These are phyloP conservation scores for Amphipyra berbera DNA, from an alignment of 2,888 invertebrate species.

Conservation along the genomic window DNA sequence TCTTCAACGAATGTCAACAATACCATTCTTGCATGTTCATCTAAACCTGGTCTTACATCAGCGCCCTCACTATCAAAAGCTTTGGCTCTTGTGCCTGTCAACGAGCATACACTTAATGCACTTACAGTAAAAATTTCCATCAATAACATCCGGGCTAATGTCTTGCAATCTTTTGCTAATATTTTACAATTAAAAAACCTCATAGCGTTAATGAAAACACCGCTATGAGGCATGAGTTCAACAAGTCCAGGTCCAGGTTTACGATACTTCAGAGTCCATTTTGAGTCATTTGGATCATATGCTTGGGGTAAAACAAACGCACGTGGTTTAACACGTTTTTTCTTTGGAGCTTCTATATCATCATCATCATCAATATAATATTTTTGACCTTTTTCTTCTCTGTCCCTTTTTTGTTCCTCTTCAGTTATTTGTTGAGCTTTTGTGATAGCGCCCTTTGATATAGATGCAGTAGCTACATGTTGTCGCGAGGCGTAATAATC, in stretches of 20 bases:
- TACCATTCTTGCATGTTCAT: conserved; percentile 8
- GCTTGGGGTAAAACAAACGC: background rate
- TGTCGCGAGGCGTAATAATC: too few species aligned
- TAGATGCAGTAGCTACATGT: too few species aligned
- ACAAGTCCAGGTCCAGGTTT: background rate
- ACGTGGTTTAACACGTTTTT: background rate
- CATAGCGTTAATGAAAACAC: background rate
- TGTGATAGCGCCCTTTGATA: too few species aligned
- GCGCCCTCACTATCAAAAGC: background rate
- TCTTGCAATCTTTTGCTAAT: background rate
- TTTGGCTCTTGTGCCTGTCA: background rate
- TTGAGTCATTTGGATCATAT: conserved; percentile 9
- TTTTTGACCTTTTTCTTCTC: too few species aligned
- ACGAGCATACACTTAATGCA: conserved; percentile 5
- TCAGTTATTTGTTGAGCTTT: too few species aligned
- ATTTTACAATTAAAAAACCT: background rate
- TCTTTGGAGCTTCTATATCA: background rate
- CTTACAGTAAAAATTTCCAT: background rate
- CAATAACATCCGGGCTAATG: conserved; percentile 5
- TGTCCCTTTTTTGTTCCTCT: too few species aligned
- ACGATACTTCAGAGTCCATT: conserved; percentile 21
- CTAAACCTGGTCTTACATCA: conserved; percentile 9
- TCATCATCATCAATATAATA: background rate
- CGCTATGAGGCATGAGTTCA: conserved; percentile 2
- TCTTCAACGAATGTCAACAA: conserved; percentile 5